phyloP scores from a whole-genome alignment of 2,888 invertebrate genomes.

The Schizaphis graminum region DNA sequence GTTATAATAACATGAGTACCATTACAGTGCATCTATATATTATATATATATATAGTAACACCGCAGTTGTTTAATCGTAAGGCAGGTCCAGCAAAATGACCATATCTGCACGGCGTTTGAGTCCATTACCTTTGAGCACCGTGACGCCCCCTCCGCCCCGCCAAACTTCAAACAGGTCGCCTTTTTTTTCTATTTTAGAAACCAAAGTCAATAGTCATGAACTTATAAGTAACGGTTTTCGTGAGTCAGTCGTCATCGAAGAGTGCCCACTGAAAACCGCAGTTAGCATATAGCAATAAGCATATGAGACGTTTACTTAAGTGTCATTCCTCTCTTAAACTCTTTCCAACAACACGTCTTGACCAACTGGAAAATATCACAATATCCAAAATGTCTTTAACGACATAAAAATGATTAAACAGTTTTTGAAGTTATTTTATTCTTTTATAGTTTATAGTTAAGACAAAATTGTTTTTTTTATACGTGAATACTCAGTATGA shows the following conservation, averaged over 20 bases:
- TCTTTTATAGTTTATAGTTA: neutral
- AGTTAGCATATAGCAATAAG: neutral
- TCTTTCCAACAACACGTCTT: neutral
- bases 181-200: neutral
- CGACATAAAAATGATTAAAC: neutral
- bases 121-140: neutral
- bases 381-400: neutral
- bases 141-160: neutral
- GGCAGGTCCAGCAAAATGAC: neutral
- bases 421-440: neutral
- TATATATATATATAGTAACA: neutral
- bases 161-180: neutral
- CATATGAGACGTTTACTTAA: neutral
- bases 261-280: neutral
- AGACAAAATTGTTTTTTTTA: neutral
- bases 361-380: neutral
- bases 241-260: neutral
- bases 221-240: neutral
- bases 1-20: neutral
- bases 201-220: neutral
- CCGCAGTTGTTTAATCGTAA: neutral
- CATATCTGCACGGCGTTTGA: neutral
- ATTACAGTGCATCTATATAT: too few species aligned
- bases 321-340: neutral
- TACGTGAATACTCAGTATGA: neutral